Percentiles rank a stretch among this genome's conserved stretches.
phyloP scores from a whole-genome alignment of 2,113 vertebrate species.

The Lepisosteus osseus region DNA sequence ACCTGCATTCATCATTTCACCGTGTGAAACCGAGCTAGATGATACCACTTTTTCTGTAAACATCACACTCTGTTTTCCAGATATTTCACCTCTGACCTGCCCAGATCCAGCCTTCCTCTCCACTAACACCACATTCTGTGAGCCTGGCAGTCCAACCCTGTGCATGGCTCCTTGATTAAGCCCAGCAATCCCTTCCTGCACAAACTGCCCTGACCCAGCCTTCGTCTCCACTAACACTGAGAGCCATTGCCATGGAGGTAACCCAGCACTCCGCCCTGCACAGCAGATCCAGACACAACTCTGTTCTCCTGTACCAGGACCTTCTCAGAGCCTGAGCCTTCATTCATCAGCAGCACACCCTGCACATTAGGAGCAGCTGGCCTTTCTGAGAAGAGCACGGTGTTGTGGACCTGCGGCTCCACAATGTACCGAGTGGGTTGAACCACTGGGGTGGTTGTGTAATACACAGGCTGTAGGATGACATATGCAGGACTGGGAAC shows the following conservation, averaged over 20 bases:
- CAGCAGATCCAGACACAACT: slow-evolving; percentile 56
- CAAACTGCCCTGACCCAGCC: neutral
- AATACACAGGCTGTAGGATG: neutral
- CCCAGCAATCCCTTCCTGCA: neutral
- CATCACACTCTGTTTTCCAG: neutral
- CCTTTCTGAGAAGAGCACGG: slow-evolving; percentile 8
- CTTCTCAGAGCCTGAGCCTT: slow-evolving; percentile 40
- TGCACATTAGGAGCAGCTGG: neutral
- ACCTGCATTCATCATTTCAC: neutral
- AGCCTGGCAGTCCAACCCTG: neutral
- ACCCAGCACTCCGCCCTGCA: slow-evolving; percentile 23
- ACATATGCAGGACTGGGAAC: neutral
- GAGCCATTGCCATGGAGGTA: neutral
- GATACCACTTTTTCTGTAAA: neutral
- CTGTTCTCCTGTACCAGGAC: slow-evolving; percentile 64
- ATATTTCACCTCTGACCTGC: too few relatives aligned
- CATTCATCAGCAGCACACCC: neutral
- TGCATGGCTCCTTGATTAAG: too few relatives aligned
- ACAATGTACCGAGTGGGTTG: slow-evolving; percentile 6
- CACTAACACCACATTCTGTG: neutral
- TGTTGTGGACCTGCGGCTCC: neutral
- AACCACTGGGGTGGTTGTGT: neutral
- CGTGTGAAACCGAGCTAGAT: neutral
- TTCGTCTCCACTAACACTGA: neutral
- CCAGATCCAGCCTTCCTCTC: neutral